Evolutionary conservation across 1,140 invertebrate species (phyloP).

Genomic region (Akabosia matsudoensis): DNA sequence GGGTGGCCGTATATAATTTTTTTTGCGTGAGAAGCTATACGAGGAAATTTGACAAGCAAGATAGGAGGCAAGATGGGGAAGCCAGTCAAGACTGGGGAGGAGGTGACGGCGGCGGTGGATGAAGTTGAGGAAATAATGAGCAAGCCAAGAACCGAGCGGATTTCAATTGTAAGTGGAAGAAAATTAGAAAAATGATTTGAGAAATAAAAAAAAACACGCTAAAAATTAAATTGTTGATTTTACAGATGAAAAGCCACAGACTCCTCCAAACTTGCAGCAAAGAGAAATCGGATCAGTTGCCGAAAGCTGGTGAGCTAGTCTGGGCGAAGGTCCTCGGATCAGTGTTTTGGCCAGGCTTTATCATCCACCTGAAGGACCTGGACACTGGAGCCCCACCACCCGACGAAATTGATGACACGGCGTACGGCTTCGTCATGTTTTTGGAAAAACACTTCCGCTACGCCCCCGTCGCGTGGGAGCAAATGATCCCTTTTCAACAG

Average conservation of each 20-base stretch:
- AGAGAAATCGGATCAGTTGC: not conserved
- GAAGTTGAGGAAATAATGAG: not conserved
- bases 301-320: constrained; percentile 17
- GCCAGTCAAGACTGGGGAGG: no score
- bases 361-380: constrained; percentile 8
- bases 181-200: not conserved
- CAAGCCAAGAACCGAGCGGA: not conserved
- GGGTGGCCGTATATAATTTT: no score
- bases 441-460: constrained; percentile 24
- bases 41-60: no score
- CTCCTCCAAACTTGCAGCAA: not conserved
- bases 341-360: constrained; percentile 34
- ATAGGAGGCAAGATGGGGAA: not conserved
- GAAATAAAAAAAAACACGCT: not conserved
- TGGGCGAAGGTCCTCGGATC: constrained; percentile 33
- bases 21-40: no score
- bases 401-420: constrained; percentile 14
- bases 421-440: constrained; percentile 23
- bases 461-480: not conserved
- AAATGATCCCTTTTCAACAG: not conserved
- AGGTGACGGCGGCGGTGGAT: not conserved
- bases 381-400: not conserved
- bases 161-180: not conserved
- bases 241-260: constrained; percentile 1
- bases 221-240: not conserved